phyloP scores from a whole-genome alignment of 2,797 vertebrate species.

The Spondyliosoma cantharus region DNA sequence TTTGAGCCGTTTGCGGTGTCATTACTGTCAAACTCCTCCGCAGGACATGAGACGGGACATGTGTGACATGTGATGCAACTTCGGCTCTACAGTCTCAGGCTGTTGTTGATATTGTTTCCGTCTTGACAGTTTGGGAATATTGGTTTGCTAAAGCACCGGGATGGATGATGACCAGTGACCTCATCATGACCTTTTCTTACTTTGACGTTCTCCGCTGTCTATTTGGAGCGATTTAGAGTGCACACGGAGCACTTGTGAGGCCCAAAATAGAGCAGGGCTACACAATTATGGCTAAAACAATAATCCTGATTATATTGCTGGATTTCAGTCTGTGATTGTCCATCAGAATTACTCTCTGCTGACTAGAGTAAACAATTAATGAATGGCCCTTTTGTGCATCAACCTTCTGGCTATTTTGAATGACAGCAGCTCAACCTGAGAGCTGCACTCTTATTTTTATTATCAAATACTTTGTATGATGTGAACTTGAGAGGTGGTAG shows the following conservation, averaged over 20 bases:
- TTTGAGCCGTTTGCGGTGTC: slow-evolving; percentile 48
- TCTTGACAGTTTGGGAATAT: neutral
- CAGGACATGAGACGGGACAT: slow-evolving; percentile 13
- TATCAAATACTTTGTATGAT: neutral
- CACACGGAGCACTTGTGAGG: neutral
- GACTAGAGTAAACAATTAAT: slow-evolving; percentile 24
- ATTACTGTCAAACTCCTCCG: slow-evolving; percentile 21
- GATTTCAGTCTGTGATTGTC: slow-evolving; percentile 25
- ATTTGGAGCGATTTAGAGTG: slow-evolving; percentile 5
- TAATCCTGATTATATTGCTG: slow-evolving; percentile 40
- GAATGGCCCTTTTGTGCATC: slow-evolving; percentile 3
- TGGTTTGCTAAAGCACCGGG: neutral
- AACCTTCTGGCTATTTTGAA: slow-evolving; percentile 14
- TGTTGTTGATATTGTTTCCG: slow-evolving; percentile 10
- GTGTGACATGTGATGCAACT: slow-evolving; percentile 24
- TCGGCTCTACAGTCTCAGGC: neutral
- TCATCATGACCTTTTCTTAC: slow-evolving; percentile 23
- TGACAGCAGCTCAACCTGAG: neutral
- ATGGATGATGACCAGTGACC: slow-evolving; percentile 16
- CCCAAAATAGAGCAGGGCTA: neutral
- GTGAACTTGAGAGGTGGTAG: neutral
- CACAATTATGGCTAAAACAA: slow-evolving; percentile 18
- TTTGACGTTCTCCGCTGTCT: slow-evolving; percentile 9
- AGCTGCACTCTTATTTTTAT: neutral
- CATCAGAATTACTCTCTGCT: slow-evolving; percentile 21